Conservation (phyloP, 2,113 vertebrate species). For the Istiophorus platypterus region DNA sequence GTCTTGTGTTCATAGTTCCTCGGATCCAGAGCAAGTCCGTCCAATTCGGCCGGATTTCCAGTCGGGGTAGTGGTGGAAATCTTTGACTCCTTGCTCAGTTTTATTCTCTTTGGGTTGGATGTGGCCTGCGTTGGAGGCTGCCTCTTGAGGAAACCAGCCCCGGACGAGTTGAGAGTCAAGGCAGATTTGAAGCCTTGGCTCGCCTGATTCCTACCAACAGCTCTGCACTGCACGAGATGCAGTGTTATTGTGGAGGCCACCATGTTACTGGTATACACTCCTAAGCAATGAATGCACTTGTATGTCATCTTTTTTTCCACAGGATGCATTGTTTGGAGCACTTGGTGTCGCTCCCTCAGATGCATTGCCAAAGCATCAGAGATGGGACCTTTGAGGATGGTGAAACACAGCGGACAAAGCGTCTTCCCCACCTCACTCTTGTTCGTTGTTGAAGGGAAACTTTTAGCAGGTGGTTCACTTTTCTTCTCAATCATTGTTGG, state of each 20-base stretch:
- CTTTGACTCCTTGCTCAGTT: slow-evolving; percentile 81
- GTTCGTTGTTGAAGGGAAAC: slow-evolving; percentile 85
- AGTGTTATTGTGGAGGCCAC: slow-evolving; percentile 97
- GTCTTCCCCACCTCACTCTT: slow-evolving; percentile 94
- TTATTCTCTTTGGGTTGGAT: slow-evolving; percentile 88
- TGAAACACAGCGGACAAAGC: slow-evolving; percentile 96
- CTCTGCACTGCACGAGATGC: slow-evolving; percentile 97
- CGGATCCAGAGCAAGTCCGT: slow-evolving; percentile 91
- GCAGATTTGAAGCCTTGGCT: slow-evolving; percentile 83
- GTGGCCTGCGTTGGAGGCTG: slow-evolving; percentile 85
- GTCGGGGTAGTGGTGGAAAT: slow-evolving; percentile 82
- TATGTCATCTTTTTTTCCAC: slow-evolving; percentile 98
- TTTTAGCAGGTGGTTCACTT: slow-evolving; percentile 83
- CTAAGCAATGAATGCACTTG: slow-evolving; percentile 98
- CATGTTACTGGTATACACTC: slow-evolving; percentile 98
- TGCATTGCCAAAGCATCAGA: slow-evolving; percentile 94
- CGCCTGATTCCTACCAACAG: slow-evolving; percentile 92
- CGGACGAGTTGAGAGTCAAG: slow-evolving; percentile 84
- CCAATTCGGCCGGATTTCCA: slow-evolving; percentile 87
- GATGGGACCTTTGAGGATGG: slow-evolving; percentile 95
- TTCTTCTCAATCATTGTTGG: slow-evolving; percentile 87
- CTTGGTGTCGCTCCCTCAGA: slow-evolving; percentile 94
- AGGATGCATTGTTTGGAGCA: slow-evolving; percentile 96
- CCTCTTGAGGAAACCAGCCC: slow-evolving; percentile 88
- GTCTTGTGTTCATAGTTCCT: slow-evolving; percentile 94